phyloP scores from a whole-genome alignment of 1,140 invertebrate genomes.

The Calliopsis andreniformis region DNA sequence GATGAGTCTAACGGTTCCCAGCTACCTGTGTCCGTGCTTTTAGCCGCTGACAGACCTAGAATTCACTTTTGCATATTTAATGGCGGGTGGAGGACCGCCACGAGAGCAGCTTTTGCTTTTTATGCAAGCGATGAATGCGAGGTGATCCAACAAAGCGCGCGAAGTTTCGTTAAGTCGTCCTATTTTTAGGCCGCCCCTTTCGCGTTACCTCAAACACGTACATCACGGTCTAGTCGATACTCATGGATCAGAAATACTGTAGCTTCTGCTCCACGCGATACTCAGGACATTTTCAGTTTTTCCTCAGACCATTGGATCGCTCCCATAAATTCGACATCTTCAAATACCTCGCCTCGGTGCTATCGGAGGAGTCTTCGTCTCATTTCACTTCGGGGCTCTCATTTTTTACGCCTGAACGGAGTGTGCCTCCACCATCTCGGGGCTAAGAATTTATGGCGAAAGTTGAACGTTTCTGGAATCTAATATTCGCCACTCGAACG shows the following conservation, averaged over 20 bases:
- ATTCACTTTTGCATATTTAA: slow-evolving; percentile 28
- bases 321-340: no score
- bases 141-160: slow-evolving; percentile 6
- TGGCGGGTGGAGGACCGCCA: neutral
- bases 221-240: neutral
- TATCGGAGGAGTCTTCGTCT: no score
- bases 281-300: no score
- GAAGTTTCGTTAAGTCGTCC: slow-evolving; percentile 18
- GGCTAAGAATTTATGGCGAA: slow-evolving; percentile 21
- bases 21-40: neutral
- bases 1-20: no score
- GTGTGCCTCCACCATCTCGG: no score
- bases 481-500: slow-evolving; percentile 33
- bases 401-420: neutral
- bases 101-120: slow-evolving; percentile 7
- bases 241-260: neutral
- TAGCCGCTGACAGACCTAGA: neutral
- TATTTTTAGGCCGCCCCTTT: slow-evolving; percentile 26
- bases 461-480: slow-evolving; percentile 37
- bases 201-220: neutral
- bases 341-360: no score
- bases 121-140: slow-evolving; percentile 5
- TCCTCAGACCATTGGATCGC: no score
- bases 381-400: no score
- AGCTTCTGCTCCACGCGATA: no score